Evolutionary conservation across 2,888 invertebrate genomes (phyloP), one percentile per base, ranked within the genome.

Genomic region (Chouioia cunea): DNA sequence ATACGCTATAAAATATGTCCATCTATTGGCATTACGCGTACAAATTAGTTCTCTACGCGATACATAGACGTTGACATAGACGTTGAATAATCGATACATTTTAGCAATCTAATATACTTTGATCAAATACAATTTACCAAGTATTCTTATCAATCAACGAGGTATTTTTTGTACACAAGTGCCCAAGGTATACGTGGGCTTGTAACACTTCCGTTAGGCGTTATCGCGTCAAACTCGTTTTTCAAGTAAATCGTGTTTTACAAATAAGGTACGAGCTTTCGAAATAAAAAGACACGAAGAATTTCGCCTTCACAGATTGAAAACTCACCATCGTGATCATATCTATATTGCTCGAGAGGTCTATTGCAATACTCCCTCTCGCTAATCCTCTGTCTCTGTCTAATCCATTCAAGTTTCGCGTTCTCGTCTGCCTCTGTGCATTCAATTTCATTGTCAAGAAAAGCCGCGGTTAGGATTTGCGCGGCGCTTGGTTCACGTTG

Each of bases 371-470:
- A 18, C 27, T 47, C 44, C n/a, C 56, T 54, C 8, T 22, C 57
- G 4, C 27, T 47, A 10, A 68, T 63, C 12, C 48, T 46, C 12
- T 67, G 43, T 44, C 47, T 23, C 16, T 68, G 44, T 43, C 65
- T 65, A 8, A 71, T 54, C 48, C 65, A 70, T 10, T 59, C 60
- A 4, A 53, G 53, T 48, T 70, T 68, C 43, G 72, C 76, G 43
- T 75, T 76, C 23, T 74, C 73, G 27, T 69, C 72, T 27, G 75
- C 69, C 65, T 79, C 77, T 1, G 75, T 73, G 0, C 68, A 73
- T 16, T 78, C 78, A 56, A 79, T 77, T 67, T 85, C 85, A 4
- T 78, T 75, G 2, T 85, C 83, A n/a, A 85, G 63, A 58, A 85
- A 85, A 1, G 81, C 80, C 0, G 80, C 76, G 0, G 82, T 81